Evolutionary conservation across 2,113 vertebrate species (phyloP).

Genomic region (Oryzias woworae): DNA sequence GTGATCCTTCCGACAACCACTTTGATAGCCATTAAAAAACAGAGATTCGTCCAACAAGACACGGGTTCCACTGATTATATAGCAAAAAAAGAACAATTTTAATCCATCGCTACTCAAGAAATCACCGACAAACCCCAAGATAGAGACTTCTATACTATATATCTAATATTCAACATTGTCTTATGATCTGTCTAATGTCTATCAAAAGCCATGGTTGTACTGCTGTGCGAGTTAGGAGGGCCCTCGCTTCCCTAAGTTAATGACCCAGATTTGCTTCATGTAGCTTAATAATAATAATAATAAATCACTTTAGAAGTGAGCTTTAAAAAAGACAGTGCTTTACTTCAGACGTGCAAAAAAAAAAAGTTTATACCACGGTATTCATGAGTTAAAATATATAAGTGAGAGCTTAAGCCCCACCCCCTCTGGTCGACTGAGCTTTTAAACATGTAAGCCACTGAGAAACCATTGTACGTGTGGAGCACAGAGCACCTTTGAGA

Average conservation of each 20-base stretch:
- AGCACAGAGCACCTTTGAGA: conserved; percentile 71
- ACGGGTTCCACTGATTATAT: conserved; percentile 66
- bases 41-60: conserved; percentile 67
- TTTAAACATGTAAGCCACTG: conserved; percentile 43
- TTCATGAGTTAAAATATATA: conserved; percentile 26
- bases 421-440: conserved; percentile 20
- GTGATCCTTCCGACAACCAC: conserved; percentile 53
- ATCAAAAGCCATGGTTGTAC: conserved; percentile 62
- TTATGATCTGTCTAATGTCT: conserved; percentile 61
- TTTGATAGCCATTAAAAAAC: conserved; percentile 79
- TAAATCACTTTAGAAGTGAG: conserved; percentile 16
- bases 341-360: conserved; percentile 31
- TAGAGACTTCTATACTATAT: conserved; percentile 74
- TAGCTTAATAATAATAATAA: conserved; percentile 31
- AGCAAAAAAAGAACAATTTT: conserved; percentile 67
- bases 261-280: conserved; percentile 32
- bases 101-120: conserved; percentile 73
- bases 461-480: conserved; percentile 54
- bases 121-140: conserved; percentile 75
- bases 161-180: conserved; percentile 75
- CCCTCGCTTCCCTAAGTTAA: conserved; percentile 2
- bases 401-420: conserved; percentile 14
- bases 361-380: conserved; percentile 10
- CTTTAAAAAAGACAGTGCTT: conserved; percentile 34
- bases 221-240: conserved; percentile 30